Conservation (phyloP, 2,888 invertebrate genomes). For the Dicranocentrus wangi region DNA sequence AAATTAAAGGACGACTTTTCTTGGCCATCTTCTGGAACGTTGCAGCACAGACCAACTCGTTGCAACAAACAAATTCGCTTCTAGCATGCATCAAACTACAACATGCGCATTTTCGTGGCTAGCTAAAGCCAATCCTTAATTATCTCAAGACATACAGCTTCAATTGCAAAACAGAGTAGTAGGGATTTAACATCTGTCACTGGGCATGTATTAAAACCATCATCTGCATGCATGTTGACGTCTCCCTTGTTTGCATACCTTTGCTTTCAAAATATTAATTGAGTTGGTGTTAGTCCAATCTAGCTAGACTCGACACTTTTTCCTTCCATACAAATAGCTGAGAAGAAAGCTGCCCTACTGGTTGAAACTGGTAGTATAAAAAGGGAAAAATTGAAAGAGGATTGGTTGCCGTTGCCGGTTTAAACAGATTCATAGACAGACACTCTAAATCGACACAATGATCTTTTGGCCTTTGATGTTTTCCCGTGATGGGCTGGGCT, state of each 20-base stretch:
- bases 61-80: too few relatives aligned
- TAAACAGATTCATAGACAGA: not conserved
- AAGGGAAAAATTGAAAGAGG: not conserved
- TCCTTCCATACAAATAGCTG: not conserved
- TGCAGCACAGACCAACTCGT: too few relatives aligned
- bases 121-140: not conserved
- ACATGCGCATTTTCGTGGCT: not conserved
- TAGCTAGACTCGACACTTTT: slow-evolving; percentile 16
- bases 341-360: not conserved
- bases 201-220: too few relatives aligned
- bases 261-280: slow-evolving; percentile 15
- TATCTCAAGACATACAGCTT: not conserved
- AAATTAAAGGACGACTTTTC: too few relatives aligned
- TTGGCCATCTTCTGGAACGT: too few relatives aligned
- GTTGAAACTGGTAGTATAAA: not conserved
- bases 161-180: too few relatives aligned
- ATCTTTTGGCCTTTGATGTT: slow-evolving; percentile 25
- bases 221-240: too few relatives aligned
- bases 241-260: not conserved
- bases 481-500: not conserved
- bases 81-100: not conserved
- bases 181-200: slow-evolving; percentile 13
- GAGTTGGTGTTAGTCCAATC: not conserved
- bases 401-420: not conserved
- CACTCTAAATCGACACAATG: slow-evolving; percentile 25